Base-by-base conservation (phyloP, 1,140 invertebrate genomes). In the Philaenus spumarius region DNA sequence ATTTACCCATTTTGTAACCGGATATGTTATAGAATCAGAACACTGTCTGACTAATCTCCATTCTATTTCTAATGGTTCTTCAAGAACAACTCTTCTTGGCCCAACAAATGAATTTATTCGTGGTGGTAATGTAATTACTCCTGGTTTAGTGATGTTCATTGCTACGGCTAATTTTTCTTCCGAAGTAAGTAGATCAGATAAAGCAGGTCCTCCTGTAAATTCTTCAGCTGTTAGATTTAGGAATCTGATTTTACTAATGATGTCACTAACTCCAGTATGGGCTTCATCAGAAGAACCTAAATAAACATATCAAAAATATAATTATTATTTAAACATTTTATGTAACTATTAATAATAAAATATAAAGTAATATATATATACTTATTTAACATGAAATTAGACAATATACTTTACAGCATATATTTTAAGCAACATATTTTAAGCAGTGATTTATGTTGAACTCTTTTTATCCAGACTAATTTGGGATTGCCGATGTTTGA, bases 121-220 rank as follows among this genome's bases (percentile, higher is more conserved):
- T 22, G 35, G 19, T 7, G 50, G 50, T 51, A 53, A 3, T 19
- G 30, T 24, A 11, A 50, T 47, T 7, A 51, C 45, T 1, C 68
- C 74, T 6, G 77, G 78, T 7, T 84, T 85, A 3, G 85, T 81
- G 58, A 90, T 88, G 69, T 90, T 89, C 81, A 90, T 88, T 0
- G 90, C 73, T 46, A 93, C 82, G 1, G 85, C 80, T 63, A 89
- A 83, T n/a, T 85, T 82, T 69, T 93, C 89, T 12, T 86, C 77
- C 69, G 85, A 80, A 0, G 81, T 80, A 11, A 93, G 75, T 1
- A 92, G 71, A 24, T 77, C 75, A 1, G 87, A 89, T 17, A 80
- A 75, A 0, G 84, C 88, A 2, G 87, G 84, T 0, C 85, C 86
- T 64, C 85, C 83, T 1, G 88, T 87, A 71, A 92, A 92, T 74